Percentiles rank a stretch among this genome's conserved stretches.
phyloP scores from a whole-genome alignment of 2,888 invertebrate genomes.

The Cenopis cana region DNA sequence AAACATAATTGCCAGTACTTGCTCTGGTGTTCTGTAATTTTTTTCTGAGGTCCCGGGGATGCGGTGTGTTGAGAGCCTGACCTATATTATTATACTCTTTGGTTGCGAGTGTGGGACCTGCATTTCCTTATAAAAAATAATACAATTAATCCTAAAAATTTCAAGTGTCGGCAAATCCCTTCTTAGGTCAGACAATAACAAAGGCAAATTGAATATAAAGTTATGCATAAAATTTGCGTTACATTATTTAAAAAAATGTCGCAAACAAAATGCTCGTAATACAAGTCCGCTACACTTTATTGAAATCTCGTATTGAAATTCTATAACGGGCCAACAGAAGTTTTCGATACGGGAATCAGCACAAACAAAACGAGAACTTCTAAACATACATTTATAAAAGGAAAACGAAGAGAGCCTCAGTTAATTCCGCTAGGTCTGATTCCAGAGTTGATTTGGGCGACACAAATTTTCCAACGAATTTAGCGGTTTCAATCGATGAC shows the following conservation, averaged over 20 bases:
- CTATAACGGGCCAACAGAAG: conserved; percentile 62
- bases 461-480: conserved; percentile 77
- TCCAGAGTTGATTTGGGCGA: conserved; percentile 61
- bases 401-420: conserved; percentile 65
- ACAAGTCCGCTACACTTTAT: conserved; percentile 69
- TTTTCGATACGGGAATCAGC: conserved; percentile 74
- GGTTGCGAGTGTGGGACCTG: no score
- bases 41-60: no score
- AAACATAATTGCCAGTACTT: no score
- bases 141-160: no score
- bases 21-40: no score
- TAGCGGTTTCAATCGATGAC: conserved; percentile 80
- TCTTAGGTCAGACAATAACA: conserved; percentile 26
- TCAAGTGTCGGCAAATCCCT: no score
- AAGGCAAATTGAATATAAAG: conserved; percentile 34
- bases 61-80: no score
- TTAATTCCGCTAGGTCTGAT: conserved; percentile 61
- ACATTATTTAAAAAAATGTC: conserved; percentile 47
- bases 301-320: conserved; percentile 67
- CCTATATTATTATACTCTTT: no score
- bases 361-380: conserved; percentile 70
- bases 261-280: conserved; percentile 47
- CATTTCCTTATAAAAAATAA: no score
- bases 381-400: conserved; percentile 70
- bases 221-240: conserved; percentile 42